Base-by-base conservation (phyloP, 2,797 vertebrate genomes). In the Esox lucius region DNA sequence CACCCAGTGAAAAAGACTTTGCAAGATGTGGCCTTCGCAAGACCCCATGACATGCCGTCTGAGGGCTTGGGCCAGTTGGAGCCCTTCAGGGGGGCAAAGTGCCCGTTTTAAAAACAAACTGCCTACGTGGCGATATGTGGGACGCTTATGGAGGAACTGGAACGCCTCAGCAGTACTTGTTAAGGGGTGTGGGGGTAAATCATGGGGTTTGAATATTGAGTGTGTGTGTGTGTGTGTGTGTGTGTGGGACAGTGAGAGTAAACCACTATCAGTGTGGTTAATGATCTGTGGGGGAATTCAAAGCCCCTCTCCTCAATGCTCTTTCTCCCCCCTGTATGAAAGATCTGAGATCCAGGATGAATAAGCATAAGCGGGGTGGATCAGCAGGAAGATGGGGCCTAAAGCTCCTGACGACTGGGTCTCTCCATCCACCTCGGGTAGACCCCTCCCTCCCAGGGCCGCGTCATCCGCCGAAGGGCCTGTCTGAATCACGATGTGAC, bases 1-100 rank as follows among this genome's bases (percentile, higher is more conserved):
- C 76, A 77, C 82, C 78, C 81, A 78, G 77, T 73, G 75, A 74
- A 80, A 84, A 84, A 78, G 84, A 82, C 83, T 87, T 86, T 85
- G 85, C 84, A 89, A 85, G 81, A 85, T 86, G 82, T 83, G 75
- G 73, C 80, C 82, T 84, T 80, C 28, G 75, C 72, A 71, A 74
- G 46, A 70, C 72, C 61, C 80, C 75, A 69, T 83, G 78, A 80
- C 77, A 78, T 68, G 72, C 78, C 70, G 79, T 86, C 83, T 74
- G 75, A 72, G 68, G 53, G 79, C 73, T 75, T 76, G 66, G 73
- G 78, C 74, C 33, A 74, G 71, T 74, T 73, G 49, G 73, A 67
- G 69, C 74, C 73, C 67, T 48, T 49, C 22, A 51, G 65, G 46
- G 64, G 64, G 31, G 39, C 31, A 65, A 70, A 19, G 26, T 6